A percentile compares a stretch with the other conserved stretches of the same genome.
Evolutionary conservation across 2,797 vertebrate genomes (phyloP).

Genomic region (Caiman crocodilus): DNA sequence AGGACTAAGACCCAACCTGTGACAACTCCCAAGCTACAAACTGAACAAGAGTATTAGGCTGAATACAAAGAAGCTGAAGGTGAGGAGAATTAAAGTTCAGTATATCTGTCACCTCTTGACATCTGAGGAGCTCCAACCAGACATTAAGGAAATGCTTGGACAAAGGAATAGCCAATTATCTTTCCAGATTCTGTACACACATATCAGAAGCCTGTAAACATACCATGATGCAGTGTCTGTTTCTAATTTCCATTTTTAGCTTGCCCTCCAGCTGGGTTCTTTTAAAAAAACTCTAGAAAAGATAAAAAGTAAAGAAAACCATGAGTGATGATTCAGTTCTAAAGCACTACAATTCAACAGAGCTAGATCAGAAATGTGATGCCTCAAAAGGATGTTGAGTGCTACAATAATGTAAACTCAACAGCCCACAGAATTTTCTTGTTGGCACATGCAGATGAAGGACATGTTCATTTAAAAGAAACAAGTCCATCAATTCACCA

Average conservation of each 20-base stretch:
- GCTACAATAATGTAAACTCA: background rate
- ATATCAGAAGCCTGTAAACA: too few species aligned
- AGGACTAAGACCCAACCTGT: background rate
- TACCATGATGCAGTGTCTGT: too few species aligned
- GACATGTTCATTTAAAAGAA: background rate
- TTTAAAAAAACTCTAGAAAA: too few species aligned
- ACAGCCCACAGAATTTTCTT: background rate
- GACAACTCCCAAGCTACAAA: background rate
- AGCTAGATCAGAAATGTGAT: background rate
- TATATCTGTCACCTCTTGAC: background rate
- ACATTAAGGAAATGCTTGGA: background rate
- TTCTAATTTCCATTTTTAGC: too few species aligned
- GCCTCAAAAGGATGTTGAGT: background rate
- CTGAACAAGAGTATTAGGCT: constrained; percentile 23
- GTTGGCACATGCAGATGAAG: background rate
- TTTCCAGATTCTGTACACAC: too few species aligned
- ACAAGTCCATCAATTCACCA: background rate
- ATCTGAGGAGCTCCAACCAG: background rate
- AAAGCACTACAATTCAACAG: background rate
- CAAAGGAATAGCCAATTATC: background rate
- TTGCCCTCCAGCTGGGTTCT: too few species aligned
- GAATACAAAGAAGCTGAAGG: background rate
- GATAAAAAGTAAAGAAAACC: background rate
- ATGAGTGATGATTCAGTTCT: background rate
- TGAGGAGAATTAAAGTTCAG: background rate